Conservation (phyloP, 2,797 vertebrate species). For the Neosilurus mollespiculum region DNA sequence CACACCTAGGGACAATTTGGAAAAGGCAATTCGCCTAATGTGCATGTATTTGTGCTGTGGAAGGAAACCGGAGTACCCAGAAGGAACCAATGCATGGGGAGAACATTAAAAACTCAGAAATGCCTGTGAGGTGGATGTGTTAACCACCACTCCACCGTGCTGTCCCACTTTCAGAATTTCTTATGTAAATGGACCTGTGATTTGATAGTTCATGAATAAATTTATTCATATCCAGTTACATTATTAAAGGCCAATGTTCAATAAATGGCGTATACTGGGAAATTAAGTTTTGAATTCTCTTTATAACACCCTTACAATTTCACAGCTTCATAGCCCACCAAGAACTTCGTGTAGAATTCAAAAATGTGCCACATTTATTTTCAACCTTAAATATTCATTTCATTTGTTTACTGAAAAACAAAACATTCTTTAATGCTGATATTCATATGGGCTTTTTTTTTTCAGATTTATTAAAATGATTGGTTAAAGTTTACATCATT, state of each 20-base stretch:
- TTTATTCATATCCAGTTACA: too few species aligned
- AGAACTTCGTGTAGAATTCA: neutral
- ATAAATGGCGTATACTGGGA: neutral
- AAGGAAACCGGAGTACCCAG: too few species aligned
- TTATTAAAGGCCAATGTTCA: neutral
- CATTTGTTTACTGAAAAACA: neutral
- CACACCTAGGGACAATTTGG: too few species aligned
- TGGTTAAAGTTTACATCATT: conserved; percentile 34
- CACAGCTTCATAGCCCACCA: neutral
- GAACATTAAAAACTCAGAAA: too few species aligned
- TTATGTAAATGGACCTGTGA: neutral
- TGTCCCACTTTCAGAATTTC: too few species aligned
- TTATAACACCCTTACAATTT: neutral
- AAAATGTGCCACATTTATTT: neutral
- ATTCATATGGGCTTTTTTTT: conserved; percentile 1
- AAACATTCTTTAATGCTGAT: conserved; percentile 18
- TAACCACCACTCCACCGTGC: too few species aligned
- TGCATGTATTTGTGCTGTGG: too few species aligned
- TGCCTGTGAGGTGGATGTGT: too few species aligned
- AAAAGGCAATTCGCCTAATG: too few species aligned
- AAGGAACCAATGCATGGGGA: too few species aligned
- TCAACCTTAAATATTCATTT: neutral
- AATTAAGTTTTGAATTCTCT: neutral
- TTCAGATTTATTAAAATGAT: conserved; percentile 41
- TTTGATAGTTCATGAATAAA: neutral